Evolutionary conservation across 2,113 vertebrate genomes (phyloP), one percentile per base, ranked within the genome.

Genomic region (Tinamus guttatus): DNA sequence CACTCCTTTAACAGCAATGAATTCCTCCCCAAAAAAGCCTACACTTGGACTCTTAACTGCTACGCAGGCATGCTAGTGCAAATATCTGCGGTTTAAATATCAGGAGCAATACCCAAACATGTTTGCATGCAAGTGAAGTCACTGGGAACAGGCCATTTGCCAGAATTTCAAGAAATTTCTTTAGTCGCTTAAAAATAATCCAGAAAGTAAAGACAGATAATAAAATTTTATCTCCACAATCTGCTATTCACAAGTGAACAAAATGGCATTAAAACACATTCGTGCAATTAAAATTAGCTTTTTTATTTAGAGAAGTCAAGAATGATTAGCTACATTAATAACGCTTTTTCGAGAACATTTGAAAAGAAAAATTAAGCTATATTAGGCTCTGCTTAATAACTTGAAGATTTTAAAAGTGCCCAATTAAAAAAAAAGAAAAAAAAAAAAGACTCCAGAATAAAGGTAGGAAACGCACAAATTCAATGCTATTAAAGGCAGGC

Each of bases 401-500:
- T 87, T 90, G 32, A 70, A 90, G 47, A 58, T 70, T 95, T 95
- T 76, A 69, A 52, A 94, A 89, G 91, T 81, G 52, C 64, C 79
- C 85, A 93, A 80, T 58, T 89, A 85, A n/a, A 92, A 93, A 73
- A 94, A 51, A 13, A 76, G 95, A 94, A 88, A 89, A 94, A 89
- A 41, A 94, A 88, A 89, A 94, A 90, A 38, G 67, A 70, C 92
- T 93, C 59, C 43, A 82, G 85, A 94, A 87, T 60, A 96, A 95
- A 97, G 91, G 85, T 45, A 94, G 93, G 84, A 91, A 95, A 94
- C 75, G 73, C 90, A 95, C 96, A 96, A 88, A 90, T 92, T 80
- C 94, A 93, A 43, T 87, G 90, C 96, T 96, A 95, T 95, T 98
- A 97, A 96, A 97, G 94, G 94, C 88, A 97, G 94, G 96, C 85